These are phyloP conservation scores for Petromus typicus DNA, from an alignment of 2,113 vertebrate species.

Conservation along the genomic window DNA sequence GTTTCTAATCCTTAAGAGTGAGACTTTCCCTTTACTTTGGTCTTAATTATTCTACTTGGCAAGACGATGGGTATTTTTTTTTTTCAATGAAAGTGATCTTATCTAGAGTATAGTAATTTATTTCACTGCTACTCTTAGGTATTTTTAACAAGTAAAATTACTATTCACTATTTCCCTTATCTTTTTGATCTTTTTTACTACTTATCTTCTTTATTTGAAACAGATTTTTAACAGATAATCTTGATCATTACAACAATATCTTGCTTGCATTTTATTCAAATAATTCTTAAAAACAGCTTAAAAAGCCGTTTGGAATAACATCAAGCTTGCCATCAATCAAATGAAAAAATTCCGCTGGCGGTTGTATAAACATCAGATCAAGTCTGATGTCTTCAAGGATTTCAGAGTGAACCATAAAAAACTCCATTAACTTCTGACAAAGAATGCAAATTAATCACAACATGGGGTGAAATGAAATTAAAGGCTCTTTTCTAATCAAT, in stretches of 20 bases:
- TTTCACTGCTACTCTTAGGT: conserved; percentile 54
- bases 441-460: conserved; percentile 99
- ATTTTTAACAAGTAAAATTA: conserved; percentile 81
- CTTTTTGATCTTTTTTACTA: conserved; percentile 85
- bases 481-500: conserved; percentile 99
- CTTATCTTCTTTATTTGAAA: conserved; percentile 90
- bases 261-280: conserved; percentile 92
- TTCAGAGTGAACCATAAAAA: conserved; percentile 98
- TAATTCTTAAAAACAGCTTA: conserved; percentile 95
- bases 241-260: conserved; percentile 90
- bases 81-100: conserved; percentile 61
- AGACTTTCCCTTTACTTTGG: conserved; percentile 60
- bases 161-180: conserved; percentile 74
- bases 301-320: conserved; percentile 93
- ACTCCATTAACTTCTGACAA: conserved; percentile 99
- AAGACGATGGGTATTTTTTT: conserved; percentile 55
- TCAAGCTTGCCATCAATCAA: conserved; percentile 95
- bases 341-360: conserved; percentile 97
- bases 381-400: conserved; percentile 98
- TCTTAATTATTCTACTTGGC: conserved; percentile 64
- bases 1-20: conserved; percentile 59
- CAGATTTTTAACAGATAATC: conserved; percentile 94
- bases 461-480: conserved; percentile 99
- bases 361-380: conserved; percentile 99
- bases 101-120: conserved; percentile 64